A percentile compares a stretch with the other conserved stretches of the same genome.
Evolutionary conservation across 2,797 vertebrate genomes (phyloP).

Genomic region (Rhodeus uyekii): DNA sequence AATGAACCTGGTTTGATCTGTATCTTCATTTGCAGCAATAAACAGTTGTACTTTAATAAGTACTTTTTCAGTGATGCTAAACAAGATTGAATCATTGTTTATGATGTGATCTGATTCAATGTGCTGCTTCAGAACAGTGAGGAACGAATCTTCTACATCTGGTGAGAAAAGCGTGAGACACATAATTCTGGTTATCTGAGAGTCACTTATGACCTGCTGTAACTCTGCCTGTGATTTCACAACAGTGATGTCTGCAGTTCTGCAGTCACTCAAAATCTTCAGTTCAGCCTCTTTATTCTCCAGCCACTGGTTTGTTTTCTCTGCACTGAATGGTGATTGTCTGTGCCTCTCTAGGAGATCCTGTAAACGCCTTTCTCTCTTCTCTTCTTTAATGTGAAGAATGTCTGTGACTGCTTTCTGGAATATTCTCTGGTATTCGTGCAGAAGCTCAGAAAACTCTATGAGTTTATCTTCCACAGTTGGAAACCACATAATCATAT

Average conservation of each 20-base stretch:
- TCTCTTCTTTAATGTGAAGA: no score
- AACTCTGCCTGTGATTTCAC: no score
- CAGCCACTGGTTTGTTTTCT: no score
- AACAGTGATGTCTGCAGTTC: no score
- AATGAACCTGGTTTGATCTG: constrained; percentile 17
- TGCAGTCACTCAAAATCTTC: no score
- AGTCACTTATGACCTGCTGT: constrained; percentile 1
- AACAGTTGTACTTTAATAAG: constrained; percentile 8
- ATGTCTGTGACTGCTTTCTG: no score
- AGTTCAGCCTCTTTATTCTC: no score
- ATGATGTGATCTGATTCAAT: neutral
- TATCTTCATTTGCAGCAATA: neutral
- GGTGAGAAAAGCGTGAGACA: constrained; percentile 48
- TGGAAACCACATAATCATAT: no score
- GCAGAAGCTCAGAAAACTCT: no score
- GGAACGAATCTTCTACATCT: constrained; percentile 31
- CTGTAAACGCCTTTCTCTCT: no score
- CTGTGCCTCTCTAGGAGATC: constrained; percentile 3
- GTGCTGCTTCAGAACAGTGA: constrained; percentile 29
- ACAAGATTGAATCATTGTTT: neutral
- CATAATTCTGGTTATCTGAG: constrained; percentile 1
- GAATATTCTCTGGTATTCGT: no score
- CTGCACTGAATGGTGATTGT: constrained; percentile 46
- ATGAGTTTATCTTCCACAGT: no score
- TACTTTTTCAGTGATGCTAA: neutral